Evolutionary conservation across 2,113 vertebrate species (phyloP), one percentile per base, ranked within the genome.

Genomic region (Heterotis niloticus): DNA sequence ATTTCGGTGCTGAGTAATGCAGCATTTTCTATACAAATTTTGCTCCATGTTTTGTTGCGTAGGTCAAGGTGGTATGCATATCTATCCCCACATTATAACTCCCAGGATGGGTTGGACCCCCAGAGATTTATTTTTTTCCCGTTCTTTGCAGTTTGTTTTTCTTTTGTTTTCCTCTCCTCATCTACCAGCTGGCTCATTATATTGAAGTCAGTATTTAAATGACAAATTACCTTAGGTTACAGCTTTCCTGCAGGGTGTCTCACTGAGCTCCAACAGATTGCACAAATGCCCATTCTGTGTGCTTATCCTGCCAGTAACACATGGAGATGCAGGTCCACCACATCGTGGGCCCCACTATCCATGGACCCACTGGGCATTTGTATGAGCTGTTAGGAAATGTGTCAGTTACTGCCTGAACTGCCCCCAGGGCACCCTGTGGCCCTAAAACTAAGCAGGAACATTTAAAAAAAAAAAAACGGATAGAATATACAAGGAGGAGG

Each of bases 391-490:
- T 94, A 94, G 91, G 91, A 94, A 94, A 94, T 91, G 88, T 93
- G 92, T 93, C 93, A 94, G 91, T 94, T 94, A 94, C 93, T 89
- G 93, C 90, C 89, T 90, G 88, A 87, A 93, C 84, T 44, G 93
- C 93, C 94, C 34, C 92, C 76, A 89, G 93, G 93, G 92, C 84
- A 92, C 85, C 10, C 89, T 90, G 90, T 88, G 84, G 89, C 89
- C 87, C 86, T 88, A 81, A 88, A 89, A 92, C 87, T 88, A 90
- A 91, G 90, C 88, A 88, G 92, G 92, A 44, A 44, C 34, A 44
- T 7, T 44, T 44, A 86, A 87, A 83, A 85, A 84, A 89, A 83
- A 82, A 68, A 34, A 74, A 82, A 86, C 90, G 91, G 83, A 44
- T 92, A 91, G 93, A 90, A 86, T 92, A 90, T 88, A 92, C 92